These are phyloP conservation scores for Dynastes maya DNA, from an alignment of 2,888 invertebrate species.

Conservation along the genomic window DNA sequence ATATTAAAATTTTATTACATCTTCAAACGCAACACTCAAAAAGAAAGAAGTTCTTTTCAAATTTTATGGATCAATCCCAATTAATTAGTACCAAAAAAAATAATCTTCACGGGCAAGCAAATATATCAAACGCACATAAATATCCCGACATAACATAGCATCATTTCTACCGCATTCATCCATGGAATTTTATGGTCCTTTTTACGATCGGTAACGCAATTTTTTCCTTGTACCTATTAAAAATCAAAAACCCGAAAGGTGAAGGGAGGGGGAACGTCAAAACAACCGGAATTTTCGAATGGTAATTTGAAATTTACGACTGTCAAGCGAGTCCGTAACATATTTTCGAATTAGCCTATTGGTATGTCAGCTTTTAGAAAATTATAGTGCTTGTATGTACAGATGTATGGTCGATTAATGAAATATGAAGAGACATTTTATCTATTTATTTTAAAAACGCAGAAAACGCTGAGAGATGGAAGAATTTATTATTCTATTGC, in stretches of 20 bases:
- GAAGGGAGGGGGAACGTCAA: not conserved
- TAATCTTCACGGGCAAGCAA: not conserved
- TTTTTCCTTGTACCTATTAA: not conserved
- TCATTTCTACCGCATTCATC: not conserved
- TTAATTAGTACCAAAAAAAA: not conserved
- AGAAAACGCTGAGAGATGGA: too few relatives aligned
- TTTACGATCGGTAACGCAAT: conserved; percentile 17
- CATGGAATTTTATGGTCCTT: not conserved
- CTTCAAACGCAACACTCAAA: too few relatives aligned
- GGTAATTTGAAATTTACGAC: conserved; percentile 31
- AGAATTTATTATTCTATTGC: too few relatives aligned
- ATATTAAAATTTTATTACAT: too few relatives aligned
- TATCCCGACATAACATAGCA: not conserved
- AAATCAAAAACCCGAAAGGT: not conserved
- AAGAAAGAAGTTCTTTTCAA: not conserved
- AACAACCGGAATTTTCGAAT: not conserved
- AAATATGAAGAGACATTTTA: too few relatives aligned
- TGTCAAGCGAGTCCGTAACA: not conserved
- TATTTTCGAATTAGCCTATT: conserved; percentile 14
- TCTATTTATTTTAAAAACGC: too few relatives aligned
- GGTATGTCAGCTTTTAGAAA: not conserved
- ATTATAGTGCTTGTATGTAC: not conserved
- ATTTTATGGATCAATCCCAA: not conserved
- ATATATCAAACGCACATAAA: conserved; percentile 12
- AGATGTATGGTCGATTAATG: too few relatives aligned